Conservation (phyloP, 2,113 vertebrate genomes). For the Xenopus borealis region DNA sequence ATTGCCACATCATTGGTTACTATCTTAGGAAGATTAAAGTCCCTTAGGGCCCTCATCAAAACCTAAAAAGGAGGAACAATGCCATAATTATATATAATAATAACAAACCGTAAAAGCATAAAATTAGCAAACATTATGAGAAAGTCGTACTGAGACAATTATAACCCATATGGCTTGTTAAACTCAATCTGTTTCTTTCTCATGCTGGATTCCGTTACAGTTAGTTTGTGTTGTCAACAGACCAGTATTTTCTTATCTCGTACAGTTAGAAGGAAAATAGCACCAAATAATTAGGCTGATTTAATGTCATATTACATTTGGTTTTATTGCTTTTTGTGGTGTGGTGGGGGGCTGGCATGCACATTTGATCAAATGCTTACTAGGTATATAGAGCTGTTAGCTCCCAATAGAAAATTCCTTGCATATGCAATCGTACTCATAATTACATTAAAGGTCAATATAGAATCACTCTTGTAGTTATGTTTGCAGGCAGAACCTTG, state of each 20-base stretch:
- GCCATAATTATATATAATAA: slow-evolving; percentile 76
- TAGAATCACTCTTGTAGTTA: too few relatives aligned
- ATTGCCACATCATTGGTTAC: slow-evolving; percentile 71
- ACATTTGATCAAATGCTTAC: too few relatives aligned
- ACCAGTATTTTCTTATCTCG: slow-evolving; percentile 49
- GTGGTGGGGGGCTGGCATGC: too few relatives aligned
- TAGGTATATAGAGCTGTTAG: too few relatives aligned
- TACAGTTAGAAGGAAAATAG: too few relatives aligned
- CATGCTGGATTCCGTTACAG: slow-evolving; percentile 54
- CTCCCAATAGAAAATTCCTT: too few relatives aligned
- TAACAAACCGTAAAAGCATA: slow-evolving; percentile 95
- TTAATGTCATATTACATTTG: too few relatives aligned
- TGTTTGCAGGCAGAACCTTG: too few relatives aligned
- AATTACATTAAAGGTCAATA: too few relatives aligned
- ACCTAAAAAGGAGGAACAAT: slow-evolving; percentile 65
- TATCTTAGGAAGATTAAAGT: slow-evolving; percentile 79
- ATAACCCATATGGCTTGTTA: slow-evolving; percentile 98
- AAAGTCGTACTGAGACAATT: slow-evolving; percentile 90
- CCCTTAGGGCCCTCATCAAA: slow-evolving; percentile 72
- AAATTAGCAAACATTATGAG: slow-evolving; percentile 93
- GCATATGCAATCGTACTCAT: too few relatives aligned
- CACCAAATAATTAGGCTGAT: too few relatives aligned
- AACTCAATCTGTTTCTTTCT: slow-evolving; percentile 89
- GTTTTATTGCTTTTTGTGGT: too few relatives aligned
- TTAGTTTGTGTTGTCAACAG: slow-evolving; percentile 66